Evolutionary conservation across 2,888 invertebrate species (phyloP).

Genomic region (Operophtera brumata): DNA sequence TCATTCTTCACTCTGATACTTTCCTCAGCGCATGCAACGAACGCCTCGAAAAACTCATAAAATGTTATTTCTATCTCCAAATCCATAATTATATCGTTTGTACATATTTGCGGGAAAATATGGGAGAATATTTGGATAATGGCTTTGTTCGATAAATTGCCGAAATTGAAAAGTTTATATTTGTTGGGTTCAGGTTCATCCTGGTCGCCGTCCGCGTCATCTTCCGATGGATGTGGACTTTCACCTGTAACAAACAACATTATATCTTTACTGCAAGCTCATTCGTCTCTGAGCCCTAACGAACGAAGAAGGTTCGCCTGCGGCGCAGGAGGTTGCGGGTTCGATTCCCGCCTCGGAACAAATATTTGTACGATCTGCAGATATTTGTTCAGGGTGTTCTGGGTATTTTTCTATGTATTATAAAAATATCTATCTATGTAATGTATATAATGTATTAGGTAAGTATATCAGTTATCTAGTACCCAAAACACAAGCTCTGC

Average conservation of each 20-base stretch:
- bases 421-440: too few species aligned
- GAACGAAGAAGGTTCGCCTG: too few species aligned
- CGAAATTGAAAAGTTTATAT: constrained; percentile 58
- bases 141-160: constrained; percentile 57
- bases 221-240: constrained; percentile 20
- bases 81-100: constrained; percentile 59
- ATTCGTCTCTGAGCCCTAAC: too few species aligned
- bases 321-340: too few species aligned
- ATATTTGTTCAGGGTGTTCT: too few species aligned
- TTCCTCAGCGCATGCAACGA: constrained; percentile 67
- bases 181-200: constrained; percentile 5
- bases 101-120: constrained; percentile 74
- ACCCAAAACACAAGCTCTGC: too few species aligned
- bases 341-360: too few species aligned
- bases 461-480: too few species aligned
- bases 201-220: constrained; percentile 23
- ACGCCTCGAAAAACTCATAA: constrained; percentile 82
- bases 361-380: too few species aligned
- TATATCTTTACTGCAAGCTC: background rate
- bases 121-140: constrained; percentile 56
- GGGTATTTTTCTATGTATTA: too few species aligned
- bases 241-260: constrained; percentile 43
- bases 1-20: constrained; percentile 57
- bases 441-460: too few species aligned
- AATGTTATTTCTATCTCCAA: constrained; percentile 79